Evolutionary conservation across 2,797 vertebrate species (phyloP), one percentile per base, ranked within the genome.

Genomic region (Jordanella pulchra): DNA sequence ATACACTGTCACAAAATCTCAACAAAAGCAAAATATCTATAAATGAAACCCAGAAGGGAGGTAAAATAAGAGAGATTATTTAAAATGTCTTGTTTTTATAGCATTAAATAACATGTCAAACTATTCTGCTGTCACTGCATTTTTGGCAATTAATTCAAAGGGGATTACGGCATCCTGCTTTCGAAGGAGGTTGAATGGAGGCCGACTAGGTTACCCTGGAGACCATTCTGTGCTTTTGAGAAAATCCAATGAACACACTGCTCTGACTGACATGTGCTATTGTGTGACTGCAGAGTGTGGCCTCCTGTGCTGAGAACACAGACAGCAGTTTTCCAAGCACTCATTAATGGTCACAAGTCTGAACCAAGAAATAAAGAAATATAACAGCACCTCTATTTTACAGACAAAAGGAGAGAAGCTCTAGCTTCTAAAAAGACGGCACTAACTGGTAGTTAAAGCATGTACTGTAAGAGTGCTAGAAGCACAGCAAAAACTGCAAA

Each of bases 211-310:
- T 89, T 88, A 76, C 89, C 56, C 2, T 82, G 80, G 86, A 3
- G 54, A 90, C 86, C 60, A 1, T 69, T 66, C 66, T 30, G 72
- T 60, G 84, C 87, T 77, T 87, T 86, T 82, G 72, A 84, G 87
- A 85, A 78, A 85, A 89, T 73, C 65, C 0, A 7, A 48, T 25
- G 54, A 77, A 63, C 2, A 55, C 18, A 2, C 66, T 44, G 83
- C 58, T 75, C 56, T 83, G 87, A 86, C 25, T 89, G 83, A 80
- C 85, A 85, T n/a, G 78, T 13, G 1, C 71, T 3, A 75, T 84
- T 87, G 84, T 88, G 66, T 23, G 30, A 27, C 81, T 63, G 58
- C 75, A 18, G 58, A 86, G 70, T 14, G 54, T 15, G 28, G 71
- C 71, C 70, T 67, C 80, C 78, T 58, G 67, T 50, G 60, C 64